Evolutionary conservation across 2,113 vertebrate genomes (phyloP), one percentile per base, ranked within the genome.

Genomic region (Athene cunicularia): DNA sequence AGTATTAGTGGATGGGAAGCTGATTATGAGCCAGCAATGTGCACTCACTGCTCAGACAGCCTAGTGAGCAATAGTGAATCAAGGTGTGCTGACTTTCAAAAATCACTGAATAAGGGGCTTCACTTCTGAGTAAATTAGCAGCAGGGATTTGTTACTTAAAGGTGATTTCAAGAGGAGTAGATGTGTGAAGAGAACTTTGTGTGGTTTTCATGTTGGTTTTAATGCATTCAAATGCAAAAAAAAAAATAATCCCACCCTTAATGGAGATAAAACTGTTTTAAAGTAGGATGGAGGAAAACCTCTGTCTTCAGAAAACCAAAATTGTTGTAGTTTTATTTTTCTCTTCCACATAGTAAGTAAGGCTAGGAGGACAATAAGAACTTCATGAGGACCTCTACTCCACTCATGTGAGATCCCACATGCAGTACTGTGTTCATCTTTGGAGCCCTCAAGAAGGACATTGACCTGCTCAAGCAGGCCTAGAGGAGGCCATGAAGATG

Each of bases 41-140:
- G 43, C 16, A 6, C 43, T 45, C 17, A 45, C 43, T 45, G 43
- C 43, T 17, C 17, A 45, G 43, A 45, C 7, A 45, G 43, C 43
- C 43, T 45, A 45, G 43, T 0, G 3, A 53, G 4, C 4, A 4
- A 21, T 16, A 49, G 21, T 26, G n/a, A 81, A 60, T 16, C 22
- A 70, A 73, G 13, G 1, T 58, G 50, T 17, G 24, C 9, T 75
- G 55, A 47, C 17, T 79, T 88, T 81, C 32, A 39, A 74, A 74
- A 81, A 70, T 1, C 16, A 33, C 3, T 14, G 26, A 41, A 18
- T 4, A 18, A 80, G 23, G 15, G 5, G 7, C 33, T 64, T 86
- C 17, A 23, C 4, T 63, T 83, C 6, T 6, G 5, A 53, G 11
- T n/a, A 41, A 35, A 8, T 21, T n/a, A 47, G 33, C 22, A 66